Evolutionary conservation across 2,888 invertebrate genomes (phyloP).

Genomic region (Ochropleura leucogaster): DNA sequence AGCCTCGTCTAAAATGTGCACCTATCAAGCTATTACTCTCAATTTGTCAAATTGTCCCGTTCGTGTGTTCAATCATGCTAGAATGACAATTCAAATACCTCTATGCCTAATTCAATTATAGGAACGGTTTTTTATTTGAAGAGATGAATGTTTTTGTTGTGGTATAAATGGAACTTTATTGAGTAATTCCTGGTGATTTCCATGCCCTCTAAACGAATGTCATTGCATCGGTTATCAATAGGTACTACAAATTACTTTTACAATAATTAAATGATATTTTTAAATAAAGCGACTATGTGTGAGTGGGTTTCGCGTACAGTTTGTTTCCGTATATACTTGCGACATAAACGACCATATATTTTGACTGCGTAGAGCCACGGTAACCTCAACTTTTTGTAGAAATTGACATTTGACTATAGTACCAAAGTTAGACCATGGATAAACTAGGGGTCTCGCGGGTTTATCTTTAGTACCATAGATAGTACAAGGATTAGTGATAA

Average conservation of each 20-base stretch:
- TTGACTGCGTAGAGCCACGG: too few species aligned
- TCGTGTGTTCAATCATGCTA: constrained; percentile 73
- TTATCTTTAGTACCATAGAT: too few species aligned
- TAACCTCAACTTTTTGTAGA: too few species aligned
- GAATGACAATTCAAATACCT: constrained; percentile 70
- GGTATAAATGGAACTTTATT: constrained; percentile 27
- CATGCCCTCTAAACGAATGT: not conserved
- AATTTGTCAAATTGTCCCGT: constrained; percentile 84
- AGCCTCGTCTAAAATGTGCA: constrained; percentile 39
- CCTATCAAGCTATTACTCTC: constrained; percentile 81
- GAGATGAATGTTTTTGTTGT: constrained; percentile 31
- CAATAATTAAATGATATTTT: too few species aligned
- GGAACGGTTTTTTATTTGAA: constrained; percentile 37
- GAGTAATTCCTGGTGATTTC: constrained; percentile 17
- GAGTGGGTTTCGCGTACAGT: too few species aligned
- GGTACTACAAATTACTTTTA: not conserved
- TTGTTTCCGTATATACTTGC: too few species aligned
- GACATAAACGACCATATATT: too few species aligned
- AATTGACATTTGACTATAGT: too few species aligned
- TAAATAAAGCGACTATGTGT: too few species aligned
- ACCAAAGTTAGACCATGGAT: too few species aligned
- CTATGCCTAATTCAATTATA: constrained; percentile 68
- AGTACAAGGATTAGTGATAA: too few species aligned
- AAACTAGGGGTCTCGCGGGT: too few species aligned
- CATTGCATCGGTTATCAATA: not conserved